Evolutionary conservation across 2,888 invertebrate genomes (phyloP), one percentile per base, ranked within the genome.

Genomic region (Ditula angustiorana): DNA sequence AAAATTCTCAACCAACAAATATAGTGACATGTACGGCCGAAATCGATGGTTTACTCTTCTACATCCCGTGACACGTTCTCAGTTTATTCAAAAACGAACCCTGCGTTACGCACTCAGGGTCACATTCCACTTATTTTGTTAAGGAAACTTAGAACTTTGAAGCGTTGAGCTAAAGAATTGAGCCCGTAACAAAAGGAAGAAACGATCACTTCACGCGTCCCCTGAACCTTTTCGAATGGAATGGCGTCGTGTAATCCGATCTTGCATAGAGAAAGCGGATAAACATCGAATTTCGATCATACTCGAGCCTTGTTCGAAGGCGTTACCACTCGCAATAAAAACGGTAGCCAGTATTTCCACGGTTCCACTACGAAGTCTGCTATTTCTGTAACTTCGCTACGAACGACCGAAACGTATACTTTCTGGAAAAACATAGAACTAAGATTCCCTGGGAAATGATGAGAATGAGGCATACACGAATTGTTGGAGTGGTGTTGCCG

Each of bases 271-370:
- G 19, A 28, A 13, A 13, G 11, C 28, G 52, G 28, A 52, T 33
- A 52, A 52, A 52, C 28, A 33, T 52, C n/a, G 21, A 23, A 30
- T 33, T 33, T n/a, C 19, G 30, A 21, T 52, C 52, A n/a, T 21
- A 5, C 21, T 33, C 24, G 11, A 11, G n/a, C 46, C 23, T 3
- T 13, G 10, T 2, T 44, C 3, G 2, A 5, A 24, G 24, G 46
- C n/a, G 2, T 23, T 46, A 23, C 24, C 46, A 23, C 3, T 11
- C n/a, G n/a, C n/a, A n/a, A n/a, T n/a, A n/a, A n/a, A n/a, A n/a
- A n/a, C n/a, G n/a, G n/a, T n/a, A n/a, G n/a, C n/a, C n/a, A n/a
- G n/a, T n/a, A n/a, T n/a, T n/a, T n/a, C n/a, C n/a, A n/a, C n/a
- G n/a, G n/a, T n/a, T n/a, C n/a, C n/a, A n/a, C n/a, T n/a, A n/a